These are phyloP conservation scores for Phalacrocorax carbo DNA, from an alignment of 2,113 vertebrate species.

Conservation along the genomic window DNA sequence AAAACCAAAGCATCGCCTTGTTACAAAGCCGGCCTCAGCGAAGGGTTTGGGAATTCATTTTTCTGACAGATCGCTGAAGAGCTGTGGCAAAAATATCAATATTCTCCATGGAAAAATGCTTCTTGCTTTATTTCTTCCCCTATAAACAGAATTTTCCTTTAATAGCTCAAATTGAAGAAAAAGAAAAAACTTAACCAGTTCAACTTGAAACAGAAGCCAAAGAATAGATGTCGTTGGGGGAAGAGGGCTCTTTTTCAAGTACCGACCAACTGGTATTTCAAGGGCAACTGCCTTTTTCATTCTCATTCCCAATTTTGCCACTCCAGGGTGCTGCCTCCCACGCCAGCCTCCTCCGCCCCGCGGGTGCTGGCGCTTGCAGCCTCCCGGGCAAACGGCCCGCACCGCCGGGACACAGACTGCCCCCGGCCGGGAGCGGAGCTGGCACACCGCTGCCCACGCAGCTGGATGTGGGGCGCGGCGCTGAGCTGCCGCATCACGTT, in stretches of 20 bases:
- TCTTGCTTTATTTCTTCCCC: not conserved
- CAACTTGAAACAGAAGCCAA: not conserved
- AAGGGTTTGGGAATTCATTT: not conserved
- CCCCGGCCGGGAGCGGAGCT: not conserved
- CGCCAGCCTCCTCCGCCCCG: rapidly evolving
- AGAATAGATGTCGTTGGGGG: not conserved
- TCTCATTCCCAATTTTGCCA: not conserved
- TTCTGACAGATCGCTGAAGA: not conserved
- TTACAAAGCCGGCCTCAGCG: not conserved
- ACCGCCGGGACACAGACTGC: no score
- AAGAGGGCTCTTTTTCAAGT: not conserved
- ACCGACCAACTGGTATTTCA: not conserved
- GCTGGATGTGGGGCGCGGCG: rapidly evolving
- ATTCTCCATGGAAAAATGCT: not conserved
- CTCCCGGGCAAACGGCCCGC: not conserved
- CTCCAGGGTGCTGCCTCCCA: not conserved
- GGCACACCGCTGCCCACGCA: rapidly evolving
- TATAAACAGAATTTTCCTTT: not conserved
- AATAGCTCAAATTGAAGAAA: not conserved
- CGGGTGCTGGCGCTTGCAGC: not conserved
- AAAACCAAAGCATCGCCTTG: not conserved
- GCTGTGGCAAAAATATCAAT: not conserved
- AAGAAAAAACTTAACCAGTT: not conserved
- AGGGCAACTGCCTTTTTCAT: not conserved
- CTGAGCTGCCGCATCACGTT: not conserved